Evolutionary conservation across 2,797 vertebrate genomes (phyloP), one percentile per base, ranked within the genome.

Genomic region (Microhierax caerulescens): DNA sequence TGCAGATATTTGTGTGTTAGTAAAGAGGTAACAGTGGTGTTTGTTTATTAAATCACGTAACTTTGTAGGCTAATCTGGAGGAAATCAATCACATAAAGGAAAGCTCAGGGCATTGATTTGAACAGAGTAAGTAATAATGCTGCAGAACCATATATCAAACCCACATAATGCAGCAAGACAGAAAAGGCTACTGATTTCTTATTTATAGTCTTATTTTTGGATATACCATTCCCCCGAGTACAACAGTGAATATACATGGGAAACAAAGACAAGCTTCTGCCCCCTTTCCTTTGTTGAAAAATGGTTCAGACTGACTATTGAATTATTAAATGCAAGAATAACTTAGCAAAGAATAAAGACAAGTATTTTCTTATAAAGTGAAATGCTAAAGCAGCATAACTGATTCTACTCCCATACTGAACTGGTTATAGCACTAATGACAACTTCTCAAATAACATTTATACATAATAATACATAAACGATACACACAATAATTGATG

Each of bases 141-240:
- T 97, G 97, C 97, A 97, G 97, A 98, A 98, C 97, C 95, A 98
- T 98, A 98, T 83, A 98, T 98, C 98, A 98, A 97, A 97, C 85
- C 73, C 73, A 94, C 88, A 97, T 97, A 98, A 98, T 98, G 91
- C 94, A 97, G 90, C 80, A 95, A 97, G 98, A 98, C 96, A 98
- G 96, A 98, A 98, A 98, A 98, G 97, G 97, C 96, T 94, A 97
- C 96, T 97, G 97, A 98, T 98, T 98, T 98, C 97, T 99, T 98
- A 98, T 98, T 98, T 98, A 98, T 98, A 96, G 97, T 79, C 96
- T 98, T 98, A 98, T 98, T 98, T 98, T 97, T 98, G 97, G 96
- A 90, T 89, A 90, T 90, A 96, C 82, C 63, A 90, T 97, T 94
- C 97, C 97, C 91, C 34, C 4, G 92, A 97, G 85, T 60, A 50